Evolutionary conservation across 2,888 invertebrate genomes (phyloP), one percentile per base, ranked within the genome.

Genomic region (Morpho deidamia): DNA sequence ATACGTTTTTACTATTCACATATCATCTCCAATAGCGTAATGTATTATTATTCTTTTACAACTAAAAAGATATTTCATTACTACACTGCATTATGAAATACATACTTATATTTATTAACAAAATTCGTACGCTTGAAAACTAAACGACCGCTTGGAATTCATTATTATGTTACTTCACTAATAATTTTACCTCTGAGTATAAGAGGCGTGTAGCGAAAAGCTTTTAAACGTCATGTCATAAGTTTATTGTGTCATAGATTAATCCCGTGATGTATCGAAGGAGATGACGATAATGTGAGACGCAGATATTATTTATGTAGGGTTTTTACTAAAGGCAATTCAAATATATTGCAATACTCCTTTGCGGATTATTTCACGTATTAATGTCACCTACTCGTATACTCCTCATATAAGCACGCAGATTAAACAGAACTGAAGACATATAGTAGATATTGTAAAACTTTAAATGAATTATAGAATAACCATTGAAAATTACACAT

Each of bases 291-390:
- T 43, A 53, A 42, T 43, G 39, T 42, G 35, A 49, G 14, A 23
- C 14, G 39, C 43, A 44, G 38, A 35, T 9, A n/a, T 51, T 51
- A 51, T 51, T 51, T 51, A 51, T 51, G 44, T 11, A 23, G 32
- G 33, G 12, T 44, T 51, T 51, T 51, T 44, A 44, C 33, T 38
- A 39, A 46, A 47, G 43, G 47, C 41, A 42, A 12, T 46, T 38
- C 45, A 34, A 38, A 42, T 47, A 47, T 42, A 54, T 42, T 50
- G 51, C 50, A 49, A 47, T 44, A 58, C 59, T 56, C 53, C 44
- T 37, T 43, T 46, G 48, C 42, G 49, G 48, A 54, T 54, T 57
- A 58, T 58, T 53, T 38, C 47, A 48, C 44, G 51, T 51, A 58
- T 58, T 52, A 52, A 55, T 55, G 50, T 50, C 44, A 58, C 40